These are phyloP conservation scores for Drosophila ustulata DNA, from an alignment of 2,888 invertebrate genomes.

Conservation along the genomic window DNA sequence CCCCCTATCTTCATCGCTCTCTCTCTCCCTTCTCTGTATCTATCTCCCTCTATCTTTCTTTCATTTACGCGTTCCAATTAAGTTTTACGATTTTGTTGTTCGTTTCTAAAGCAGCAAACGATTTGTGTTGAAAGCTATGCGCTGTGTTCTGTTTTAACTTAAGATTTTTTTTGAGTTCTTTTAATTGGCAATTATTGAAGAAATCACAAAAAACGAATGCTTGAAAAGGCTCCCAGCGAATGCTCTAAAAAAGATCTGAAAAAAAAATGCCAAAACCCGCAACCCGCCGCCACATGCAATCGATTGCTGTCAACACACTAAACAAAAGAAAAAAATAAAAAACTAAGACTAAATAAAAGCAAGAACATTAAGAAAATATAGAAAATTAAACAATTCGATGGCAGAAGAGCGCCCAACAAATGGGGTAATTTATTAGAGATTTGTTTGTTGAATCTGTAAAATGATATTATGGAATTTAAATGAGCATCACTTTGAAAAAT, in stretches of 20 bases:
- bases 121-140: slow-evolving; percentile 71
- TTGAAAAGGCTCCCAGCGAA: slow-evolving; percentile 46
- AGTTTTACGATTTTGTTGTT: slow-evolving; percentile 56
- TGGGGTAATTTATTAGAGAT: slow-evolving; percentile 28
- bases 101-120: slow-evolving; percentile 41
- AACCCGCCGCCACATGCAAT: slow-evolving; percentile 55
- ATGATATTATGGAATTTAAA: slow-evolving; percentile 40
- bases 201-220: slow-evolving; percentile 53
- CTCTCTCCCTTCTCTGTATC: slow-evolving; percentile 1
- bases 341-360: slow-evolving; percentile 39
- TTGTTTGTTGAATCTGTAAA: slow-evolving; percentile 32
- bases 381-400: slow-evolving; percentile 42
- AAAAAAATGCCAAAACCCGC: slow-evolving; percentile 39
- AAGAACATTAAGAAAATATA: slow-evolving; percentile 40
- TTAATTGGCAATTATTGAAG: slow-evolving; percentile 65
- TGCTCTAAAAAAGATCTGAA: slow-evolving; percentile 60
- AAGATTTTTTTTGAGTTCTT: slow-evolving; percentile 59
- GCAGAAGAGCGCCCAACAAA: slow-evolving; percentile 34
- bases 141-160: slow-evolving; percentile 68
- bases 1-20: slow-evolving; percentile 19
- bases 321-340: slow-evolving; percentile 30
- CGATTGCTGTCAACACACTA: slow-evolving; percentile 68
- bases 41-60: slow-evolving; percentile 24
- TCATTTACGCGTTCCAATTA: slow-evolving; percentile 59
- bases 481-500: slow-evolving; percentile 18